Percentiles rank a stretch among this genome's conserved stretches.
phyloP scores from a whole-genome alignment of 2,888 invertebrate genomes.

The Lasioglossum figueresi region DNA sequence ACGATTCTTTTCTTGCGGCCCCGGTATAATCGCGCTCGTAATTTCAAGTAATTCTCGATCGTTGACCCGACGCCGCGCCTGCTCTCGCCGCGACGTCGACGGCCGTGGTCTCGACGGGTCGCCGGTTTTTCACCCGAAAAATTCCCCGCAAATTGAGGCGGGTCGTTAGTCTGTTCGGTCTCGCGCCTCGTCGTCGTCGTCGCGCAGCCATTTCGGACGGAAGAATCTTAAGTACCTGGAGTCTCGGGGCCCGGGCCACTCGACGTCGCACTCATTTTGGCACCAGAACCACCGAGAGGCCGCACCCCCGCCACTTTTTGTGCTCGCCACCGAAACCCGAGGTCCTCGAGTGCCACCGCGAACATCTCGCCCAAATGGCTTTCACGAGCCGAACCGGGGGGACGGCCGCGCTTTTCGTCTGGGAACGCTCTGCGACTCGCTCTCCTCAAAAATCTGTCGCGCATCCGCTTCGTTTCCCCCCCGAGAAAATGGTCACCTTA shows the following conservation, averaged over 20 bases:
- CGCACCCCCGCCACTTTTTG: conserved; percentile 48
- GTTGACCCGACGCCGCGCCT: conserved; percentile 13
- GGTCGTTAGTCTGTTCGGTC: conserved; percentile 35
- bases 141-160: conserved; percentile 29
- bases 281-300: conserved; percentile 40
- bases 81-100: background rate
- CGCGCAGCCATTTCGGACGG: conserved; percentile 47
- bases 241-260: conserved; percentile 42
- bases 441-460: background rate
- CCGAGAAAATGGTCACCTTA: background rate
- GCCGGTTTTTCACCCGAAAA: conserved; percentile 25
- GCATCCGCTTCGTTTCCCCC: conserved; percentile 31
- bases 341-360: conserved; percentile 47
- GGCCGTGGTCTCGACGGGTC: background rate
- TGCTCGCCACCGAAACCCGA: conserved; percentile 27
- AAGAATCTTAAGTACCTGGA: conserved; percentile 57
- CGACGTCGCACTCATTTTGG: conserved; percentile 51
- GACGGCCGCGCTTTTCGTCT: conserved; percentile 35
- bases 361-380: conserved; percentile 58
- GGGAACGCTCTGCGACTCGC: conserved; percentile 19
- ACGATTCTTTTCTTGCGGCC: background rate
- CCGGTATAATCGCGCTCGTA: background rate
- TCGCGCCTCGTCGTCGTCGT: conserved; percentile 32
- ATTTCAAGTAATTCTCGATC: conserved; percentile 11
- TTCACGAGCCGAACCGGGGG: conserved; percentile 11